phyloP scores from a whole-genome alignment of 2,888 invertebrate species.

The Pecten maximus region DNA sequence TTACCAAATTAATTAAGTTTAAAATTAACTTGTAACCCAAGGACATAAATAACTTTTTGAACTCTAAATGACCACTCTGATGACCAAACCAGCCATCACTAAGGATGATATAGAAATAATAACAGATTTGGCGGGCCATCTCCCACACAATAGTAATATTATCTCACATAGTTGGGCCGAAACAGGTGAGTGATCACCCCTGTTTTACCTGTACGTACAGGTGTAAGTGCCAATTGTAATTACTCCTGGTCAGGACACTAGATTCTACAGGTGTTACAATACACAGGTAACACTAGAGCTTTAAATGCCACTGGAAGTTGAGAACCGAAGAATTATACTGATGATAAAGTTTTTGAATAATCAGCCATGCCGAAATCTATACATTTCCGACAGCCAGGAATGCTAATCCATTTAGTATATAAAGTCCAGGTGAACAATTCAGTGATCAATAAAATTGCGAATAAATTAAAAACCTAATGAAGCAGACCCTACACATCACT shows the following conservation, averaged over 20 bases:
- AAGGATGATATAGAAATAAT: background rate
- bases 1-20: background rate
- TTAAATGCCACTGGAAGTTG: background rate
- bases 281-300: background rate
- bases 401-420: background rate
- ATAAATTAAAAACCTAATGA: slow-evolving; percentile 28
- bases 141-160: background rate
- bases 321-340: background rate
- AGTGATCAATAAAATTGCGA: background rate
- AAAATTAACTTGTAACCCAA: background rate
- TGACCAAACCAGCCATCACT: background rate
- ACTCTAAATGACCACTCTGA: background rate
- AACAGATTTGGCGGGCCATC: background rate
- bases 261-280: background rate
- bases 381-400: background rate
- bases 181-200: background rate
- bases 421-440: background rate
- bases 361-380: background rate
- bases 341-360: background rate
- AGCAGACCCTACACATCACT: background rate
- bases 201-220: background rate
- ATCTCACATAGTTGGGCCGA: background rate
- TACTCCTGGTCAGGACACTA: background rate
- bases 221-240: background rate
- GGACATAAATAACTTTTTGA: background rate